Base-by-base conservation (phyloP, 1,140 invertebrate genomes). In the Pemphigus obesinymphae region DNA sequence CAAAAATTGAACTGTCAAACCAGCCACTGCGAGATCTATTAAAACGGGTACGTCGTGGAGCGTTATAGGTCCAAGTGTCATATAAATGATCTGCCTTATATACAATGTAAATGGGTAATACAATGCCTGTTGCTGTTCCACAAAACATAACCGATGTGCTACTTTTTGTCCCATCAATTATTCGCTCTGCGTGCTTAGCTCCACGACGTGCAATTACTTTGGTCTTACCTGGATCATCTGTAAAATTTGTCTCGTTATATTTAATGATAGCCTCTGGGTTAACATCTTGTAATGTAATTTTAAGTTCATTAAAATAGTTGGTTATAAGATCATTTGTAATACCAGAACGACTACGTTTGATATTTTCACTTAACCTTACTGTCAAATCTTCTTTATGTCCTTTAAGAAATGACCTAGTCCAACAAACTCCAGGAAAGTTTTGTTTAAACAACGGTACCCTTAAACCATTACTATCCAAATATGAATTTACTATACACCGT, bases 181-280 rank as follows among this genome's bases (percentile, higher is more conserved):
- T 37, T 34, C 31, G 13, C 82, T 82, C 83, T 70, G 80, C 78
- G 29, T 80, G 61, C 66, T 84, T 84, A 15, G 40, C 26, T 43
- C 81, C 81, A 43, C 82, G 45, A 40, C 80, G 78, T 23, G 31
- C 48, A 78, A 84, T 66, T 11, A 78, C 58, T 45, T 73, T 82
- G 85, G 81, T 85, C 15, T 34, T 31, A 17, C 63, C 63, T 17
- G 34, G 63, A 37, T 68, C 63, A 37, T 68, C 34, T 17, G 63
- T 34, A 34, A 68, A 37, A 85, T 88, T 87, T 10, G 87, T 88
- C 83, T 87, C 86, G 66, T 88, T 87, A 82, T 86, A 88, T 82
- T 88, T 88, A 1, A 87, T 58, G 23, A 88, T 86, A 78, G 86
- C 84, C 37, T 83, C 20, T 43, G 85, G 84, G 23, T 85, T 84